Evolutionary conservation across 2,888 invertebrate species (phyloP), one percentile per base, ranked within the genome.

Genomic region (Margaritifera margaritifera): DNA sequence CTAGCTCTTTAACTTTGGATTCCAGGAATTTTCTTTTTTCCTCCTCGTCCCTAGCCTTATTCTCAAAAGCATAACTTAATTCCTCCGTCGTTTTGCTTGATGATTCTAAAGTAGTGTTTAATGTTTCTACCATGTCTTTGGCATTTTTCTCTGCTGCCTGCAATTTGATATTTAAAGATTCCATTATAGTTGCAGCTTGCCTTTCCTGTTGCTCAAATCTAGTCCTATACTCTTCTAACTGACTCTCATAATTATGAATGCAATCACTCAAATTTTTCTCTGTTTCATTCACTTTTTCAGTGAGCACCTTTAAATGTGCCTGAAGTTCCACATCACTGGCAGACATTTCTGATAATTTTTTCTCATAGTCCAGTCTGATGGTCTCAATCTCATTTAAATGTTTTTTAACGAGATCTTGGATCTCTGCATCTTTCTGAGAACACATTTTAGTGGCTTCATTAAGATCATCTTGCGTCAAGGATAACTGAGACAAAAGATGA

Each of bases 221-320:
- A 42, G 58, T 64, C 50, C 77, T 80, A 42, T 83, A 80, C 27
- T 82, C 82, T 51, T 83, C 81, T 24, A 86, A 72, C 57, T 83
- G 82, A 66, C 62, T 78, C 63, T 87, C 86, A 72, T 86, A 85
- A 61, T 70, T 80, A 67, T 84, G 82, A 54, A 85, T 85, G 68
- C 82, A 83, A 27, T 86, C 86, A 66, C 83, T 82, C 22, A 86
- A 66, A 55, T 83, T 82, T 42, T 84, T 80, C 70, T 86, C 86
- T 19, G 85, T 81, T 31, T 77, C 76, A 4, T 71, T 73, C 31
- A 87, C 74, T 66, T 87, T 84, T 20, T 79, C 81, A 59, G 81
- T 84, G 11, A 86, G 69, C 57, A 81, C 77, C 50, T 79, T 83
- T 19, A 84, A 71, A 22, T 82, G 81, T 8, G 78, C 72, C 67